Percentiles rank a stretch among this genome's conserved stretches.
Conservation (phyloP, 2,113 vertebrate species). For the Phylloscopus trochiloides region DNA sequence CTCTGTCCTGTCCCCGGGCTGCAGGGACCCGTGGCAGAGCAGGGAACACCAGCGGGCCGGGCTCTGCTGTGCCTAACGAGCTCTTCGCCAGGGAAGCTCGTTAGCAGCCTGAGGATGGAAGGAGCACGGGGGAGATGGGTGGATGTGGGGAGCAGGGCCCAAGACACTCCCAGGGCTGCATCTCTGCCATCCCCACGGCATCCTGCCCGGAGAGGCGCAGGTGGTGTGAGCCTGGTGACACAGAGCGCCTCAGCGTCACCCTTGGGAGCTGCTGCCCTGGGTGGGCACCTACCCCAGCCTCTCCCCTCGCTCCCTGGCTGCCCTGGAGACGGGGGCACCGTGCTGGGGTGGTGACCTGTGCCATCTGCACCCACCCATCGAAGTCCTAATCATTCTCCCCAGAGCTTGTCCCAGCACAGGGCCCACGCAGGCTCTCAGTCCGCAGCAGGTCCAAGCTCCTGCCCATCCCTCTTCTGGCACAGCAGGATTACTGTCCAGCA, state of each 20-base stretch:
- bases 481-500: not conserved
- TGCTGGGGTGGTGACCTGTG: rapidly evolving
- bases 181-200: not conserved
- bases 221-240: not conserved
- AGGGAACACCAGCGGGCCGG: rapidly evolving
- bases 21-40: rapidly evolving
- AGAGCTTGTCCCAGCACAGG: not conserved
- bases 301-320: not conserved
- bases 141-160: not conserved
- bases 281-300: not conserved
- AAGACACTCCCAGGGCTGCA: not conserved
- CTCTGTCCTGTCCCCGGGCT: rapidly evolving
- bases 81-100: not conserved
- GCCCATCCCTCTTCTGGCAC: not conserved
- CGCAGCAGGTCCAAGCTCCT: not conserved
- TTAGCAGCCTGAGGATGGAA: not conserved
- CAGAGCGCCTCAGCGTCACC: not conserved
- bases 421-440: not conserved
- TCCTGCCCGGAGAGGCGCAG: not conserved
- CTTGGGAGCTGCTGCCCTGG: not conserved
- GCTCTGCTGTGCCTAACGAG: rapidly evolving
- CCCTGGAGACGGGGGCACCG: rapidly evolving
- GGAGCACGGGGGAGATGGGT: not conserved
- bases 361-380: not conserved
- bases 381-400: not conserved